These are phyloP conservation scores for Macrotis lagotis DNA, from an alignment of 2,113 vertebrate genomes.

Conservation along the genomic window DNA sequence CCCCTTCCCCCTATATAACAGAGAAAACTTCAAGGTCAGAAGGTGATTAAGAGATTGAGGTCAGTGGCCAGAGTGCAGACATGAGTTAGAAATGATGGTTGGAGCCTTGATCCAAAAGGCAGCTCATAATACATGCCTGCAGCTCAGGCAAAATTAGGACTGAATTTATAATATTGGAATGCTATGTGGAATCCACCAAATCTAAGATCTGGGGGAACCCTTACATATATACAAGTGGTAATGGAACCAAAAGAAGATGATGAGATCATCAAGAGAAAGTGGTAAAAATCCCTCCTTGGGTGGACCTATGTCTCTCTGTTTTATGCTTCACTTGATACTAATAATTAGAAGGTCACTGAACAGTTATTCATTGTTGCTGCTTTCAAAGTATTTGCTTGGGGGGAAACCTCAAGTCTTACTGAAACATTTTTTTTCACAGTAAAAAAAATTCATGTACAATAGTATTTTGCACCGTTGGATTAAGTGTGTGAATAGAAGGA, in stretches of 20 bases:
- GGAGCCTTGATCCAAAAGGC: not conserved
- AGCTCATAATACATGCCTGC: not conserved
- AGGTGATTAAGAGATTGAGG: not conserved
- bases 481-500: not conserved
- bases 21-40: not conserved
- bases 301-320: not conserved
- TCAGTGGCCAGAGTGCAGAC: not conserved
- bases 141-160: not conserved
- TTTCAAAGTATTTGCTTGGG: not conserved
- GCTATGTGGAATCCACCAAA: too few relatives aligned
- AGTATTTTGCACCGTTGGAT: not conserved
- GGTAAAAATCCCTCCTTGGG: not conserved
- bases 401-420: not conserved
- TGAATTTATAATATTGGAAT: not conserved
- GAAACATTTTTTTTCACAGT: not conserved
- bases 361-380: not conserved
- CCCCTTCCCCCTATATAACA: not conserved
- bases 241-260: not conserved
- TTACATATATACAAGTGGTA: not conserved
- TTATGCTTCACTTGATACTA: not conserved
- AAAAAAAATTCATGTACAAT: not conserved
- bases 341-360: not conserved
- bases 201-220: not conserved
- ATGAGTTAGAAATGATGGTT: not conserved
- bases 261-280: not conserved